A percentile compares a stretch with the other conserved stretches of the same genome.
Evolutionary conservation across 2,797 vertebrate genomes (phyloP).

Genomic region (Poecilia gillii): DNA sequence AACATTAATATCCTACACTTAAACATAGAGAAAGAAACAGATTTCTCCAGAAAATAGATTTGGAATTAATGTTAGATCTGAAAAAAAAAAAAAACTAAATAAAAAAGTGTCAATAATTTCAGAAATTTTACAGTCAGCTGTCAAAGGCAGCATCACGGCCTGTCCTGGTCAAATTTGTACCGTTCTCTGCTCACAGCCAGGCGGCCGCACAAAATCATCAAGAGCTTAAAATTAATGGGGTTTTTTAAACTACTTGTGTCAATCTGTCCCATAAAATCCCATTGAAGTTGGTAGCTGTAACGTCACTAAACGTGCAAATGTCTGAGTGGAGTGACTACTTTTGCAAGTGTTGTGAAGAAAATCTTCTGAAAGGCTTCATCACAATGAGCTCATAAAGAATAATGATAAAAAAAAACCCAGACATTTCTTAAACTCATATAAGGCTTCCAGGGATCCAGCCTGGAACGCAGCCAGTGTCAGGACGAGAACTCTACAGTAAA

Average conservation of each 20-base stretch:
- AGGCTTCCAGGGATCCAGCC: constrained; percentile 77
- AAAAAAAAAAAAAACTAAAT: neutral
- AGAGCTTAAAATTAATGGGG: neutral
- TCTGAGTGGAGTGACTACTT: neutral
- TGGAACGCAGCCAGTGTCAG: constrained; percentile 55
- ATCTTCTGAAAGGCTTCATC: constrained; percentile 19
- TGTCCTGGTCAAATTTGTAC: neutral
- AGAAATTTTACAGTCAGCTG: neutral
- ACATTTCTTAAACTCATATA: constrained; percentile 49
- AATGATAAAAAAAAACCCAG: constrained; percentile 11
- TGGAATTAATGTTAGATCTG: neutral
- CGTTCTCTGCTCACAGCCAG: neutral
- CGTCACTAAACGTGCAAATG: neutral
- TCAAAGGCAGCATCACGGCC: neutral
- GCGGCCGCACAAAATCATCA: neutral
- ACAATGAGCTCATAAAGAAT: neutral
- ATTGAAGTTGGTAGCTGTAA: neutral
- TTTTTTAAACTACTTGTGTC: neutral
- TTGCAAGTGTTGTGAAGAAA: constrained; percentile 2
- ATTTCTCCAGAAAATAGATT: neutral
- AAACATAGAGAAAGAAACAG: neutral
- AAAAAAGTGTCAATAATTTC: neutral
- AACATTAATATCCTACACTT: neutral
- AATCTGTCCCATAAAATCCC: neutral
- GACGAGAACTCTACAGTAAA: constrained; percentile 22